Conservation (phyloP, 2,888 invertebrate species). For the Apamea monoglypha region DNA sequence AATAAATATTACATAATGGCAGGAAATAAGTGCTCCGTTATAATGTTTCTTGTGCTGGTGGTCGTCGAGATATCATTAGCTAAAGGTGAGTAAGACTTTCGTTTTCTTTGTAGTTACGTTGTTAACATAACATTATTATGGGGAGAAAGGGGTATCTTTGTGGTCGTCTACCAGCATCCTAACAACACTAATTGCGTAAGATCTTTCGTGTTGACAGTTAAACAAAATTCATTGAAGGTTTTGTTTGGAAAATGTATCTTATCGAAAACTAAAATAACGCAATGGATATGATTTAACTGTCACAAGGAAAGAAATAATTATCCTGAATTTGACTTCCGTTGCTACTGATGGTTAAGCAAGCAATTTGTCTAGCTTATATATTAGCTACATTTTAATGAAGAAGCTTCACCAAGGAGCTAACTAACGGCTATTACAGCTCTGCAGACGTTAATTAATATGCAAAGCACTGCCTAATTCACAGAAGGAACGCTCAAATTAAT, state of each 20-base stretch:
- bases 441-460: slow-evolving; percentile 38
- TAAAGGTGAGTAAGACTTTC: slow-evolving; percentile 61
- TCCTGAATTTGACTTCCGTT: not conserved
- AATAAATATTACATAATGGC: slow-evolving; percentile 59
- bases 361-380: slow-evolving; percentile 23
- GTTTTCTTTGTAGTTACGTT: slow-evolving; percentile 28
- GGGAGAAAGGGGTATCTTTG: not conserved
- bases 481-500: slow-evolving; percentile 35
- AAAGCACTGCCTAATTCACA: slow-evolving; percentile 31
- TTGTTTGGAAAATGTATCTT: not conserved
- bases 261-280: not conserved
- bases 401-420: slow-evolving; percentile 2
- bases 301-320: not conserved
- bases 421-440: slow-evolving; percentile 17
- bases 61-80: slow-evolving; percentile 51
- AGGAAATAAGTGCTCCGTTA: slow-evolving; percentile 50
- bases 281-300: not conserved
- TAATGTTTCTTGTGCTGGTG: slow-evolving; percentile 48
- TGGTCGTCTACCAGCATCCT: not conserved
- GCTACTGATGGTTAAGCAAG: not conserved
- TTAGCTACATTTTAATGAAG: slow-evolving; percentile 28
- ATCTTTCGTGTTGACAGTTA: not conserved
- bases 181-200: not conserved
- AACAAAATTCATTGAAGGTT: not conserved
- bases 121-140: slow-evolving; percentile 12